Evolutionary conservation across 2,113 vertebrate genomes (phyloP), one percentile per base, ranked within the genome.

Genomic region (Pandion haliaetus): DNA sequence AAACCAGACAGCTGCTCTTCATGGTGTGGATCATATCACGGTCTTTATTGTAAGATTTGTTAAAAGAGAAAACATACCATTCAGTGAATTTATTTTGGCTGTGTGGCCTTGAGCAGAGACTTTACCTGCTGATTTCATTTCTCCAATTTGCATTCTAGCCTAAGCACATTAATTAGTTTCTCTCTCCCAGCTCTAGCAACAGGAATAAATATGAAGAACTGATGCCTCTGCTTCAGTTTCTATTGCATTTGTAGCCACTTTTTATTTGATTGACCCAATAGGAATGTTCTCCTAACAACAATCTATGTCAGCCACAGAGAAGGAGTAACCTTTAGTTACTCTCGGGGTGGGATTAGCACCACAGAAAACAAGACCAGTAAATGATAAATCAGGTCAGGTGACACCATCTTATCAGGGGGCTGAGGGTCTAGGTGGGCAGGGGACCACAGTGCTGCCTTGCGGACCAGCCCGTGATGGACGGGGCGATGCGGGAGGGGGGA

Each of bases 21-120:
- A 0, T 0, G 17, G 66, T 3, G 31, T 0, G 7, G 50, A 52
- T 44, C 49, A 10, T 4, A 36, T 14, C 54, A 4, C 0, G 10
- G 7, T 12, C 52, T 19, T 47, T 42, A 42, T 1, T 18, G n/a
- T 3, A 54, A 54, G 76, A 26, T 59, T 66, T 34, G 42, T 25
- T 29, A 18, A 38, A 38, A 61, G 34, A 36, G 42, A 31, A 92
- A 74, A 85, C 20, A 12, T 1, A 13, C 14, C 36, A 25, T 28
- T 31, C 36, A 1, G 1, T 13, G 80, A n/a, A 45, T 78, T 78
- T 42, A n/a, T 57, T 69, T n/a, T 17, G 47, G 23, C 20, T 2
- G 1, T 0, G 0, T 57, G 40, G 76, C 67, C 82, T 49, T 1
- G 5, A 77, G 88, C 62, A 57, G 61, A 63, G 34, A 17, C 36